phyloP scores from a whole-genome alignment of 2,113 vertebrate species.

The Syngnathus typhle region DNA sequence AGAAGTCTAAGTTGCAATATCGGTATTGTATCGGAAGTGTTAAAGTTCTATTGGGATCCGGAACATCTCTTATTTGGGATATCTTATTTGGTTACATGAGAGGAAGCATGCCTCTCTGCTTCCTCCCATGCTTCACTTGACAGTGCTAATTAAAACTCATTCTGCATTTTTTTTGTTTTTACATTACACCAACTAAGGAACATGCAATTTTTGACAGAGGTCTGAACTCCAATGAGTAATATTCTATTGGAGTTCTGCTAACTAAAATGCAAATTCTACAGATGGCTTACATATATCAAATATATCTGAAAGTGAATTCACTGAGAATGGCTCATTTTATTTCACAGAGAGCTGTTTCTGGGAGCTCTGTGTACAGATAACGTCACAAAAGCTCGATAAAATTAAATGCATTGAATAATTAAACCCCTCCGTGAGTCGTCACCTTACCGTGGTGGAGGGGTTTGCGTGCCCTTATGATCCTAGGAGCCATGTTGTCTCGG shows the following conservation, averaged over 20 bases:
- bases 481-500: too few species aligned
- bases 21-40: too few species aligned
- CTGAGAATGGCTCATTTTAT: background rate
- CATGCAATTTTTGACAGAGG: background rate
- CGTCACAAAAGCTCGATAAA: background rate
- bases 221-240: background rate
- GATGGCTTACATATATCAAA: background rate
- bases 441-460: too few species aligned
- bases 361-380: background rate
- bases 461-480: too few species aligned
- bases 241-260: background rate
- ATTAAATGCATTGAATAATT: background rate
- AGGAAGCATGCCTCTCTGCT: background rate
- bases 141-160: background rate
- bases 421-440: too few species aligned
- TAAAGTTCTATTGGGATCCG: too few species aligned
- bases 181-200: background rate
- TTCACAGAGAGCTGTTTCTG: background rate
- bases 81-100: background rate
- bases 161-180: too few species aligned
- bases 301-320: background rate
- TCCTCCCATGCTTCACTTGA: background rate
- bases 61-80: too few species aligned
- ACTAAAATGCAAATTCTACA: background rate
- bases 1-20: too few species aligned